Conservation (phyloP, 2,888 invertebrate genomes). For the Augochlorella aurata region DNA sequence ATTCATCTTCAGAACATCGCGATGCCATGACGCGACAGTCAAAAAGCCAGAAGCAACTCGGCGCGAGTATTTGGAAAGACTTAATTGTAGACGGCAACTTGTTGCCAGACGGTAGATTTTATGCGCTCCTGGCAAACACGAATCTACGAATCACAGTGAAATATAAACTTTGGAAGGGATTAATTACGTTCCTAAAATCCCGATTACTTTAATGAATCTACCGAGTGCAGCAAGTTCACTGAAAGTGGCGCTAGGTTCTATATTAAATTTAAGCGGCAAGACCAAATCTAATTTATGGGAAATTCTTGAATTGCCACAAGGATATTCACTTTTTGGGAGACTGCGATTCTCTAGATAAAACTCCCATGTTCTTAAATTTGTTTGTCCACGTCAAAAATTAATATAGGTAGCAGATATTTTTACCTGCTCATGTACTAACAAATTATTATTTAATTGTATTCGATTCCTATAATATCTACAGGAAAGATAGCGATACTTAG, state of each 20-base stretch:
- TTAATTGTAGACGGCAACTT: constrained; percentile 3
- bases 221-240: neutral
- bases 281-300: too few species aligned
- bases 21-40: neutral
- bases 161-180: neutral
- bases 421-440: too few species aligned
- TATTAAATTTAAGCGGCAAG: neutral
- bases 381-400: too few species aligned
- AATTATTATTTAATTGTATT: too few species aligned
- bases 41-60: neutral
- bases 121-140: neutral
- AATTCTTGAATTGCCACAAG: too few species aligned
- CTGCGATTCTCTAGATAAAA: too few species aligned
- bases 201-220: neutral
- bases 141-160: neutral
- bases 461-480: too few species aligned
- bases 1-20: neutral
- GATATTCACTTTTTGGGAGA: too few species aligned
- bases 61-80: neutral
- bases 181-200: neutral
- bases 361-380: too few species aligned
- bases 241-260: neutral
- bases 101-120: neutral
- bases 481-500: too few species aligned
- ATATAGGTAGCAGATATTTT: too few species aligned